phyloP scores from a whole-genome alignment of 2,797 vertebrate species.

The Micromesistius poutassou region DNA sequence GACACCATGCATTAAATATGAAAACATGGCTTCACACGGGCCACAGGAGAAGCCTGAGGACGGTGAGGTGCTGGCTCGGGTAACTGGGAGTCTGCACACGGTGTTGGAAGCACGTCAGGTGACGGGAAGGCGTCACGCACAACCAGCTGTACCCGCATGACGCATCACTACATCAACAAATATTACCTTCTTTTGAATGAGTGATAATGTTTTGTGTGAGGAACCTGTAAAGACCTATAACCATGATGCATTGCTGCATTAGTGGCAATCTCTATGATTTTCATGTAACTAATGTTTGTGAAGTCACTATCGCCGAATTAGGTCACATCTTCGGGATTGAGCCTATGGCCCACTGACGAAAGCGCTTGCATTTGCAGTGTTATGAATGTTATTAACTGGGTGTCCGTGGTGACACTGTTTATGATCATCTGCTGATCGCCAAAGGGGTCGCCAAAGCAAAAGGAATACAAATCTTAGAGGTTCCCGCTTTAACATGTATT shows the following conservation, averaged over 20 bases:
- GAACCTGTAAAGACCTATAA: background rate
- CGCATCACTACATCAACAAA: background rate
- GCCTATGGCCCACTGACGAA: no score
- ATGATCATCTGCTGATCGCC: no score
- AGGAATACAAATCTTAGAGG: no score
- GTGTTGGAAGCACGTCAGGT: background rate
- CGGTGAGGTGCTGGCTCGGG: slow-evolving; percentile 10
- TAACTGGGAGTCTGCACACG: slow-evolving; percentile 4
- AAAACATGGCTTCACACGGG: slow-evolving; percentile 51
- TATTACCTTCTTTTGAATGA: background rate
- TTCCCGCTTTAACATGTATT: background rate
- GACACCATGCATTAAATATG: slow-evolving; percentile 61
- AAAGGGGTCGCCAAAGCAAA: no score
- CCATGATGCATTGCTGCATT: background rate
- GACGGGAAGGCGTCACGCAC: no score
- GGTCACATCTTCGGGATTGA: no score
- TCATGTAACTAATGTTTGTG: no score
- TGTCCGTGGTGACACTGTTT: no score
- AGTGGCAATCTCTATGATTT: background rate
- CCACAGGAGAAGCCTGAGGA: slow-evolving; percentile 29
- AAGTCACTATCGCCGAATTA: no score
- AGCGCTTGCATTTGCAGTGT: no score
- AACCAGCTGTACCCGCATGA: background rate
- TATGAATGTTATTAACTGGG: no score
- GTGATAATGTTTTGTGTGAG: background rate